Percentiles rank a stretch among this genome's conserved stretches.
phyloP scores from a whole-genome alignment of 2,888 invertebrate species.

The Tribolium freemani region DNA sequence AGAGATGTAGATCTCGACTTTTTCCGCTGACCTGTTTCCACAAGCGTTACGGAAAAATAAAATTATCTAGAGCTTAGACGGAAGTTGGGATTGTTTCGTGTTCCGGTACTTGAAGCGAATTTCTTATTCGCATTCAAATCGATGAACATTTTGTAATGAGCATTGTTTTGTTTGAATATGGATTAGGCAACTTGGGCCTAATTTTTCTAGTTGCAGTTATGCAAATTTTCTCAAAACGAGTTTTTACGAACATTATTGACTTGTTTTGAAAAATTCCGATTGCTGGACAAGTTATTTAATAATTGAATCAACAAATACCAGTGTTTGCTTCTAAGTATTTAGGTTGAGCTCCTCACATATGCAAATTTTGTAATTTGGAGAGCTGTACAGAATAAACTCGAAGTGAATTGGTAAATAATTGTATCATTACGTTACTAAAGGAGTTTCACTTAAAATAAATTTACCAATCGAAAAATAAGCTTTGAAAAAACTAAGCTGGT shows the following conservation, averaged over 20 bases:
- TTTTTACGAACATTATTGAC: no score
- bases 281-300: no score
- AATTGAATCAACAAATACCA: no score
- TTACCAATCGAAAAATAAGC: neutral
- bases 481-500: no score
- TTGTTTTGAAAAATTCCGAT: no score
- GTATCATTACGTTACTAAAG: neutral
- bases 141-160: neutral
- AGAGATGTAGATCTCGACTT: constrained; percentile 2
- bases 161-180: neutral
- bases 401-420: neutral
- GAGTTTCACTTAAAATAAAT: neutral
- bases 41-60: constrained; percentile 23
- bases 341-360: neutral
- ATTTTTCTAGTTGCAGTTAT: no score
- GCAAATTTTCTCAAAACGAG: no score
- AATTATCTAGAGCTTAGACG: constrained; percentile 5
- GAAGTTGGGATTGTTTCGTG: constrained; percentile 25
- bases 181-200: no score
- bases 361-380: neutral
- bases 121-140: constrained; percentile 3
- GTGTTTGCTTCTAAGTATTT: no score
- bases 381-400: neutral
- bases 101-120: constrained; percentile 27
- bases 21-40: constrained; percentile 24